A percentile compares a stretch with the other conserved stretches of the same genome.
Evolutionary conservation across 2,888 invertebrate genomes (phyloP).

Genomic region (Acrobasis suavella): DNA sequence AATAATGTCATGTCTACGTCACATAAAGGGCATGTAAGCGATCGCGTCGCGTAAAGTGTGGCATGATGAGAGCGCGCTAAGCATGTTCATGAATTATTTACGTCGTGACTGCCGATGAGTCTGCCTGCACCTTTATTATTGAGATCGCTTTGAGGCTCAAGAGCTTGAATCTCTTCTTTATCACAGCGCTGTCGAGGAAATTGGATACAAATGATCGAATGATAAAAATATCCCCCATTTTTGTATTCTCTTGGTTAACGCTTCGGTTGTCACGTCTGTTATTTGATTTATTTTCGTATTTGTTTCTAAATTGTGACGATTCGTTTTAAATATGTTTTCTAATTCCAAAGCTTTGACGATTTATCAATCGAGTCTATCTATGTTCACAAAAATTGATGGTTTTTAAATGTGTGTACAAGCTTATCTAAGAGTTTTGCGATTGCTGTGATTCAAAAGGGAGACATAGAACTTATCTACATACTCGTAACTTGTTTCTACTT

Average conservation of each 20-base stretch:
- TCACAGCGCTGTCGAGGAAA: slow-evolving; percentile 27
- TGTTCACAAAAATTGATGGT: too few relatives aligned
- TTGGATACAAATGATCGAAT: slow-evolving; percentile 33
- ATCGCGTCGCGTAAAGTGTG: slow-evolving; percentile 58
- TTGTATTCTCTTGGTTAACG: slow-evolving; percentile 17
- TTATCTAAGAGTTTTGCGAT: too few relatives aligned
- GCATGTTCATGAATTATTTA: slow-evolving; percentile 75
- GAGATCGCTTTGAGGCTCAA: slow-evolving; percentile 33
- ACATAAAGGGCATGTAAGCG: slow-evolving; percentile 57
- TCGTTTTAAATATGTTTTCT: slow-evolving; percentile 18
- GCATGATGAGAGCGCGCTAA: slow-evolving; percentile 58
- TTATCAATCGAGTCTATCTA: background rate
- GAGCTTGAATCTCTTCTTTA: slow-evolving; percentile 22
- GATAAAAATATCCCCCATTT: slow-evolving; percentile 26
- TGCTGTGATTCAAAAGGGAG: too few relatives aligned
- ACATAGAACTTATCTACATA: too few relatives aligned
- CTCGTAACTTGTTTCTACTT: too few relatives aligned
- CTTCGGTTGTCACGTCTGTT: slow-evolving; percentile 8
- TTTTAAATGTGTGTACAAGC: too few relatives aligned
- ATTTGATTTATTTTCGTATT: slow-evolving; percentile 6
- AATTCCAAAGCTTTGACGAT: background rate
- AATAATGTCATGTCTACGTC: slow-evolving; percentile 43
- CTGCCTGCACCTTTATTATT: slow-evolving; percentile 61
- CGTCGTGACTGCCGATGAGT: slow-evolving; percentile 59
- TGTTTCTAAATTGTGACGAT: background rate